Base-by-base conservation (phyloP, 2,113 vertebrate genomes). In the Gobiocypris rarus region DNA sequence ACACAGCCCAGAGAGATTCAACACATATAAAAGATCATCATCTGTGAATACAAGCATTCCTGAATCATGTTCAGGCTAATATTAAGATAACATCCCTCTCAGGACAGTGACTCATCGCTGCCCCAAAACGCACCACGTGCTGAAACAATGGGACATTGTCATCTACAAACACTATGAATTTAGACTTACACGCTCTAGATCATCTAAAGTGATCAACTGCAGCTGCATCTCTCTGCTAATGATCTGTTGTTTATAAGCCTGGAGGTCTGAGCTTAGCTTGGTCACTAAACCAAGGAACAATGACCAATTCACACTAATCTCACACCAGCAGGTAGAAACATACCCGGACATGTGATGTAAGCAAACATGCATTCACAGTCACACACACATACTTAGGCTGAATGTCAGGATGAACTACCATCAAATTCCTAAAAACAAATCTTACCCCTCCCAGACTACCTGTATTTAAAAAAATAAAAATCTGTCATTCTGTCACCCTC, bases 301-400 rank as follows among this genome's bases (percentile, higher is more conserved):
- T 26, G 54, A n/a, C 5, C 52, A 59, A 59, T 41, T 61, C 38
- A 79, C 38, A 15, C 56, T 28, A 26, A 43, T 45, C 38, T 63
- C 14, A 76, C 58, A 26, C 24, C 41, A 28, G 58, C 14, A 10
- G 58, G 9, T 17, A 26, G 13, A 24, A 43, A 79, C 76, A 45
- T 11, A 19, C 41, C n/a, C n/a, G 15, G 7, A 45, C 9, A 6
- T 61, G 34, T 78, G 9, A 59, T 78, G 19, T 43, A 54, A n/a
- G 74, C 13, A 13, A 4, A 41, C 58, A 59, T 45, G 14, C 63
- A 59, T 15, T 24, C 17, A 58, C 69, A 75, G 13, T 58, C 58
- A 74, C 81, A 89, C 84, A 85, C 61, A 22, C 28, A 80, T 41
- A 70, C 75, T 48, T 14, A 31, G 10, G 15, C 7, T 54, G 3